A percentile compares a stretch with the other conserved stretches of the same genome.
These are phyloP conservation scores for Bathynomus jamesi DNA, from an alignment of 1,140 invertebrate species.

Conservation along the genomic window DNA sequence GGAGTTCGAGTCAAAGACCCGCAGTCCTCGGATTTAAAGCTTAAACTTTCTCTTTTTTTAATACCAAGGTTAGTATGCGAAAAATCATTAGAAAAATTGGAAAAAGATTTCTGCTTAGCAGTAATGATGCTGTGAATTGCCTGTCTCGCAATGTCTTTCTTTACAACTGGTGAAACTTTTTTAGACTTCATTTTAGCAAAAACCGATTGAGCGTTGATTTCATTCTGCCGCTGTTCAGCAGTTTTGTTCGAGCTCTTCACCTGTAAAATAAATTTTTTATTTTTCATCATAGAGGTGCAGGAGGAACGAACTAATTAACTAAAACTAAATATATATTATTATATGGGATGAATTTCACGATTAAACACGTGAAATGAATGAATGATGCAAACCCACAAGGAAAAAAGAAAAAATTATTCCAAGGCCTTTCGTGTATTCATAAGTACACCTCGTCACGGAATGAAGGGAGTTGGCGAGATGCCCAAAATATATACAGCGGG, in stretches of 20 bases:
- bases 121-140: slow-evolving; percentile 13
- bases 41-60: no score
- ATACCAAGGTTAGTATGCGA: not conserved
- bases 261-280: not conserved
- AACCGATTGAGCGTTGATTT: slow-evolving; percentile 25
- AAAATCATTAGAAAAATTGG: slow-evolving; percentile 12
- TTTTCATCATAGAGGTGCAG: not conserved
- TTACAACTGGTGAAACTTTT: slow-evolving; percentile 10
- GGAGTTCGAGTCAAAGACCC: no score
- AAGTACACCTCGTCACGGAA: no score
- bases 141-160: slow-evolving; percentile 31
- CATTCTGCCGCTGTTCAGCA: slow-evolving; percentile 8
- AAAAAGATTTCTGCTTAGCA: slow-evolving; percentile 3
- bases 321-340: no score
- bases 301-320: not conserved
- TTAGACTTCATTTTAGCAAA: slow-evolving; percentile 26
- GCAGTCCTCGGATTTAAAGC: no score
- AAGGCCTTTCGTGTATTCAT: no score
- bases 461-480: no score
- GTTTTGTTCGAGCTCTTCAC: not conserved
- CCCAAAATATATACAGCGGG: no score
- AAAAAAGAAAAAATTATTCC: no score
- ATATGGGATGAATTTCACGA: no score
- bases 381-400: no score
- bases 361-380: no score